Conservation (phyloP, 2,113 vertebrate species). For the Seriola rivoliana region DNA sequence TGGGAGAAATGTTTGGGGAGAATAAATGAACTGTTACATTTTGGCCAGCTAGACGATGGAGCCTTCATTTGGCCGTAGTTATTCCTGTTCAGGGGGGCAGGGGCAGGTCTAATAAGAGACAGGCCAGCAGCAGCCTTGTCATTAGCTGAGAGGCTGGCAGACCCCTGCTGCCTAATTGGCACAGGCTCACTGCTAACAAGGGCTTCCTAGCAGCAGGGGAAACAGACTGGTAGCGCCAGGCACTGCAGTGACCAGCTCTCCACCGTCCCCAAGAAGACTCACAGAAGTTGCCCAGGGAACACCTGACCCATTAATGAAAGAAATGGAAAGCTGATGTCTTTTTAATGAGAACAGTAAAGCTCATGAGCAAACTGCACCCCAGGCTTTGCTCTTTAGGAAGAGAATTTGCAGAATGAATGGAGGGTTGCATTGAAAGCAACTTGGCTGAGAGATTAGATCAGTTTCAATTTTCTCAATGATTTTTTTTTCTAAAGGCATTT, state of each 20-base stretch:
- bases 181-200: conserved; percentile 77
- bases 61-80: conserved; percentile 75
- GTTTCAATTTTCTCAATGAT: conserved; percentile 55
- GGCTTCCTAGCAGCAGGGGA: conserved; percentile 62
- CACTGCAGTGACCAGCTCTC: conserved; percentile 56
- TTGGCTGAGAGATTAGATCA: conserved; percentile 50
- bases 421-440: conserved; percentile 53
- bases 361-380: conserved; percentile 65
- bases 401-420: conserved; percentile 44
- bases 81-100: conserved; percentile 64
- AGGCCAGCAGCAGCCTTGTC: conserved; percentile 76
- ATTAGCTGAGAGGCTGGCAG: conserved; percentile 78
- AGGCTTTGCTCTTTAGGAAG: conserved; percentile 61
- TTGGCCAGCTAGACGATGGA: conserved; percentile 67
- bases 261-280: conserved; percentile 36
- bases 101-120: conserved; percentile 77
- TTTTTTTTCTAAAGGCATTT: conserved; percentile 34
- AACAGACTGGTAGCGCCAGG: conserved; percentile 56
- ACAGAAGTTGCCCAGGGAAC: conserved; percentile 51
- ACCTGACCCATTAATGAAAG: conserved; percentile 76
- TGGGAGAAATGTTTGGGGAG: conserved; percentile 70
- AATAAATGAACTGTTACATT: conserved; percentile 85
- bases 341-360: conserved; percentile 79
- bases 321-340: conserved; percentile 74
- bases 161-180: conserved; percentile 83